Evolutionary conservation across 2,797 vertebrate genomes (phyloP).

Genomic region (Dromococcyx pavoninus): DNA sequence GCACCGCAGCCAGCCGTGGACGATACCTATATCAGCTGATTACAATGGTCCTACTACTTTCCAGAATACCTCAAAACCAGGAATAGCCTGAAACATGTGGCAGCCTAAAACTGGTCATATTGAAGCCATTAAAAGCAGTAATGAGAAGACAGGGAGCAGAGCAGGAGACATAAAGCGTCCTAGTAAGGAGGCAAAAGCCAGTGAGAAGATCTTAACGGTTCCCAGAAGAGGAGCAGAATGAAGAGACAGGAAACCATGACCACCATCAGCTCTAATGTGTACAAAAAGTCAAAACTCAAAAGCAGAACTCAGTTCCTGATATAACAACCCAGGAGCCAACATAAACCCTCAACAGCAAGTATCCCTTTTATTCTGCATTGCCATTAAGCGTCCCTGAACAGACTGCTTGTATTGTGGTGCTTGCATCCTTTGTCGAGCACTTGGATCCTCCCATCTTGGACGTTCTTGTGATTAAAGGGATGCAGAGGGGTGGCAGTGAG

Average conservation of each 20-base stretch:
- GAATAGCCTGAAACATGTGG: not conserved
- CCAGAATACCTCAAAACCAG: not conserved
- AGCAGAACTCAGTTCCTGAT: not conserved
- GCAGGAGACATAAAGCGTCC: not conserved
- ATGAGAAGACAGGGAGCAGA: not conserved
- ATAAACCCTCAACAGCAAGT: not conserved
- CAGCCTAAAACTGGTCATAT: not conserved
- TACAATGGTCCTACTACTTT: not conserved
- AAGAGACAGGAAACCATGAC: not conserved
- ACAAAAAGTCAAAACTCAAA: not conserved
- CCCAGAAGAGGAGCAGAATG: not conserved
- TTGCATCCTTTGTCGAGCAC: not conserved
- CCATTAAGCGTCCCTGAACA: not conserved
- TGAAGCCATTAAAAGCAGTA: not conserved
- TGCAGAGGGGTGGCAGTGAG: not conserved
- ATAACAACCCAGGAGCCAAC: not conserved
- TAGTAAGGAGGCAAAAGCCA: not conserved
- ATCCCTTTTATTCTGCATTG: not conserved
- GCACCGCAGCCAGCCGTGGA: accelerated
- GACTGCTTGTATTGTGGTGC: not conserved
- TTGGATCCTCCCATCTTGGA: not conserved
- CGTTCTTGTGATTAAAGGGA: not conserved
- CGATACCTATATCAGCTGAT: not conserved
- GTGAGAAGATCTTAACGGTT: not conserved
- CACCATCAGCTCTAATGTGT: not conserved